Evolutionary conservation across 2,113 vertebrate species (phyloP), one percentile per base, ranked within the genome.

Genomic region (Indicator maculatus): DNA sequence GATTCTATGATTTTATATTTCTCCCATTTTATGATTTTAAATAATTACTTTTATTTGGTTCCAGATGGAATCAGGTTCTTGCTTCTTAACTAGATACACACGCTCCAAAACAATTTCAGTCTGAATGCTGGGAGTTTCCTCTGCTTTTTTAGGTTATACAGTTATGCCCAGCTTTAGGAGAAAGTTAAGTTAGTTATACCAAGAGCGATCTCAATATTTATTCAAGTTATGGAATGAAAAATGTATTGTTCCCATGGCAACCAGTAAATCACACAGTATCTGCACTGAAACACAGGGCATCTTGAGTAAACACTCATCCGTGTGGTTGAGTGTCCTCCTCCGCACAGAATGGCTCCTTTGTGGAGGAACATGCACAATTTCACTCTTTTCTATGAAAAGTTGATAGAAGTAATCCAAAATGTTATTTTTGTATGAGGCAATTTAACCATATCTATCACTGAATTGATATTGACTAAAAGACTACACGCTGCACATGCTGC

Each of bases 201-300:
- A 97, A 96, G 78, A 75, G 58, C 77, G 94, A 93, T 63, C 79
- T 95, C 91, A 88, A 70, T 89, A 93, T 89, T 96, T 94, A 94
- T 70, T 74, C 80, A 96, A 97, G 89, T 97, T 97, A 93, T 72
- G 80, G 81, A 97, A 97, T 84, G 90, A 96, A 96, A 96, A 97
- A 97, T 91, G 76, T 74, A 93, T 45, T 16, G 77, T 97, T 95
- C 86, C 96, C 82, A 59, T 94, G 83, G 96, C 73, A 97, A 97
- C 94, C 67, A 64, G 59, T 75, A 96, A 95, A 93, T 95, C 87
- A 94, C 92, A 96, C 85, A 88, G 80, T 74, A 78, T 67, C 60
- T 90, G 69, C 88, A 96, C 93, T 86, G 89, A 95, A 66, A 97
- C 88, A 83, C 78, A 89, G 92, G 76, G 69, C 91, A 92, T 95